Base-by-base conservation (phyloP, 2,888 invertebrate genomes). In the Ectemnius cavifrons region DNA sequence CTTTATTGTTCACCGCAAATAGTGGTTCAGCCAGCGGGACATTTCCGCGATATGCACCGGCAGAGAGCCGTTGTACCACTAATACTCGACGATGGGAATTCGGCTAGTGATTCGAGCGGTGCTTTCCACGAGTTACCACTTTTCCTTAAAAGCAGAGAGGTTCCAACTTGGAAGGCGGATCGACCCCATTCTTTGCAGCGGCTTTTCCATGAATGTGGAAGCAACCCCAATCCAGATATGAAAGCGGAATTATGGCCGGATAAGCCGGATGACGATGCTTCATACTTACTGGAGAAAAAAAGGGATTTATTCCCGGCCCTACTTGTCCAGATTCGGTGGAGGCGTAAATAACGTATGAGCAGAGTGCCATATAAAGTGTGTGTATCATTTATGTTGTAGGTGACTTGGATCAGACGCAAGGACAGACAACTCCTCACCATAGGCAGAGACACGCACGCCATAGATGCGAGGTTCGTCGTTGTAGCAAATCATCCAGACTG, bases 401-500 rank as follows among this genome's bases (percentile, higher is more conserved):
- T 87, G n/a, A 87, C 87, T 27, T 87, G 87, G 87, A 77, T 85
- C 23, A 82, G 85, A 52, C 76, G 75, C n/a, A 85, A 75, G 56
- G 87, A 86, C 61, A 80, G 83, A 49, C 86, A 84, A 27, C 64
- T 87, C 14, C 59, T 87, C 47, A 87, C 87, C 2, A 81, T 87
- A 8, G 87, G 87, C 8, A 82, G 80, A 16, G 61, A 65, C 0
- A 87, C 84, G 14, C 86, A 87, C 57, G 77, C 84, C 23, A 80
- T 82, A 64, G 87, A 87, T 20, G 78, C 67, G 18, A 81, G 87
- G 18, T 87, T 87, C 70, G 68, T 84, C 73, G 82, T 87, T 14
- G 67, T 75, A 11, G 64, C 77, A 1, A 78, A 81, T 46, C 78
- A 70, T 13, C 84, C 83, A 1, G 91, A 92, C 81, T 92, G 92